Conservation (phyloP, 1,140 invertebrate genomes). For the Cylas formicarius region DNA sequence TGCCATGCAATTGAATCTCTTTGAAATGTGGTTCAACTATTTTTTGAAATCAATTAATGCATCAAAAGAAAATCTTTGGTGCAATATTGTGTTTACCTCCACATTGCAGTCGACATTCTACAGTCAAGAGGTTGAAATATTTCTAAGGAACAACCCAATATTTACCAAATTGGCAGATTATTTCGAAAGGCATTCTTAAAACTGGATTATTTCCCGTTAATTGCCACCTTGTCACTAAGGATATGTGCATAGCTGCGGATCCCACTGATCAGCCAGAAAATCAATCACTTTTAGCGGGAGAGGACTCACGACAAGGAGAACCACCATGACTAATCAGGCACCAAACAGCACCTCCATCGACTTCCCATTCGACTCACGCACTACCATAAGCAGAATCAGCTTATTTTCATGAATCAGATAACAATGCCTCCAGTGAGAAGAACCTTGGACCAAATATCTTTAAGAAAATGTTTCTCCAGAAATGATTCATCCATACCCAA, state of each 20-base stretch:
- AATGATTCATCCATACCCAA: no score
- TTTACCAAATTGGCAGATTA: conserved; percentile 12
- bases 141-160: conserved; percentile 15
- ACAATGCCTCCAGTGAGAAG: no score
- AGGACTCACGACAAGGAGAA: no score
- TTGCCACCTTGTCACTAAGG: no score
- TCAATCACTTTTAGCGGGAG: no score
- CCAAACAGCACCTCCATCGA: conserved; percentile 17
- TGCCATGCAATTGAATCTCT: conserved; percentile 13
- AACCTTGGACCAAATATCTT: no score
- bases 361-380: conserved; percentile 18
- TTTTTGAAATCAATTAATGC: conserved; percentile 10
- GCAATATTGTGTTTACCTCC: conserved; percentile 14
- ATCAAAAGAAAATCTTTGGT: neutral
- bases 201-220: conserved; percentile 29
- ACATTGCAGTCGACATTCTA: conserved; percentile 12
- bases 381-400: conserved; percentile 15
- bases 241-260: no score
- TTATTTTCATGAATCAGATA: conserved; percentile 6
- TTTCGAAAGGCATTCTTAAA: conserved; percentile 16
- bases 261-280: no score
- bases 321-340: conserved; percentile 15
- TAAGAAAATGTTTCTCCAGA: no score
- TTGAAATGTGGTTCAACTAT: conserved; percentile 17
- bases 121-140: conserved; percentile 17